Percentiles rank a stretch among this genome's conserved stretches.
phyloP scores from a whole-genome alignment of 2,797 vertebrate species.

The Sebastes oblongus region DNA sequence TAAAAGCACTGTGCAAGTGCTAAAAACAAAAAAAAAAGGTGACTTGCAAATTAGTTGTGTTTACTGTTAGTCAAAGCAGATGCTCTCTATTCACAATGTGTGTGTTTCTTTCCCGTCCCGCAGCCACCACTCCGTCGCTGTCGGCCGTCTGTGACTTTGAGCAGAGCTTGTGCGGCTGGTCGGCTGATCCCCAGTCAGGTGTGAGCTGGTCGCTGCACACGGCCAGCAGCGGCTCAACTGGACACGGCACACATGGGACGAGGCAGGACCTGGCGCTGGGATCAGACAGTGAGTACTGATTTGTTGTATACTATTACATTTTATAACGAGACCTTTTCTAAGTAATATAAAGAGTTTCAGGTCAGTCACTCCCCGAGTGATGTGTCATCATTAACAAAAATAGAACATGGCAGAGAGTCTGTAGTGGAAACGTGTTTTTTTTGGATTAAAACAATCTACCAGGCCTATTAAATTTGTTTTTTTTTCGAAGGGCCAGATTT shows the following conservation, averaged over 20 bases:
- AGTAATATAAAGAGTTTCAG: neutral
- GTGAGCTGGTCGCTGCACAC: conserved; percentile 88
- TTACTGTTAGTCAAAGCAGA: neutral
- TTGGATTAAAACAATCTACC: neutral
- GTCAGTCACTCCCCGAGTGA: neutral
- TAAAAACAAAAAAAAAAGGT: neutral
- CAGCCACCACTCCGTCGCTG: conserved; percentile 79
- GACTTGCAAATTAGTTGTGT: neutral
- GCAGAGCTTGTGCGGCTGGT: conserved; percentile 91
- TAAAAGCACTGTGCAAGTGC: neutral
- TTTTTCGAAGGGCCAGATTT: too few relatives aligned
- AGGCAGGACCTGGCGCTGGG: conserved; percentile 76
- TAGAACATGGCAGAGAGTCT: neutral
- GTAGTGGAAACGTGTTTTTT: neutral
- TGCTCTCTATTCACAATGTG: neutral
- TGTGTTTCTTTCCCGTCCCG: conserved; percentile 12
- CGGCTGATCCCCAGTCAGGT: conserved; percentile 87
- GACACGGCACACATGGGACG: conserved; percentile 58
- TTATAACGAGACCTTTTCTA: rapidly evolving
- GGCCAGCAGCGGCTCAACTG: conserved; percentile 66
- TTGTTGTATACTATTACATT: neutral
- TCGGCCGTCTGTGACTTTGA: conserved; percentile 95
- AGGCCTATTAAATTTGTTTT: too few relatives aligned
- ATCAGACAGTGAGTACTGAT: conserved; percentile 75
- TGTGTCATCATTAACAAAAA: neutral